Conservation (phyloP, 1,140 invertebrate species). For the Saxidomus purpurata region DNA sequence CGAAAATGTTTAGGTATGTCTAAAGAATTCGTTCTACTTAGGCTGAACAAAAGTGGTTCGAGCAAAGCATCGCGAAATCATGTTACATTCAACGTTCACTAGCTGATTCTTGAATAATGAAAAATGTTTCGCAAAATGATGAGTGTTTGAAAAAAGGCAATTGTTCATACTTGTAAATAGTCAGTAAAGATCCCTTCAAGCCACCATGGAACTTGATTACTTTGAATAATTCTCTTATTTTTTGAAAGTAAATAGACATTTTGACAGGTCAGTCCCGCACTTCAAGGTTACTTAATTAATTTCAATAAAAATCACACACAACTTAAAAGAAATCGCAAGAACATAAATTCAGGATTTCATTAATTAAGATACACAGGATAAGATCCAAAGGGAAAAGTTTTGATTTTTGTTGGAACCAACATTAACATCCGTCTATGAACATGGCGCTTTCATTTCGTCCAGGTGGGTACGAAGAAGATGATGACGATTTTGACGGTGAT, state of each 20-base stretch:
- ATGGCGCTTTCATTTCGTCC: slow-evolving; percentile 70
- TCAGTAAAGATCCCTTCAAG: slow-evolving; percentile 48
- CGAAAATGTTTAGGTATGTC: no score
- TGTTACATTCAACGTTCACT: slow-evolving; percentile 74
- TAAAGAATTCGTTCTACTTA: no score
- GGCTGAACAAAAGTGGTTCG: no score
- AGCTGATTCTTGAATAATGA: no score
- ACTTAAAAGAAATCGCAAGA: no score
- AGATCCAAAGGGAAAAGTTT: no score
- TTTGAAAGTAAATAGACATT: slow-evolving; percentile 91
- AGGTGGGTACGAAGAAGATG: slow-evolving; percentile 75
- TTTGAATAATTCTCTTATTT: slow-evolving; percentile 86
- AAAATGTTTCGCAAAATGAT: no score
- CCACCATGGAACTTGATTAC: slow-evolving; percentile 64
- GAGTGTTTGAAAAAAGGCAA: no score
- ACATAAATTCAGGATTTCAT: no score
- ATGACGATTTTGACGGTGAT: slow-evolving; percentile 72
- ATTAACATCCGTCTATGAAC: background rate
- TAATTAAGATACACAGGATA: no score
- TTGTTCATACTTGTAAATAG: slow-evolving; percentile 26
- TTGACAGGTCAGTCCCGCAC: slow-evolving; percentile 60
- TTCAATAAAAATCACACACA: no score
- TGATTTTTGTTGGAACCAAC: no score
- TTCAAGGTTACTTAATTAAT: slow-evolving; percentile 37
- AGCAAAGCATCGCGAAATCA: background rate